Conservation (phyloP, 2,797 vertebrate genomes). For the Sylvia borin region DNA sequence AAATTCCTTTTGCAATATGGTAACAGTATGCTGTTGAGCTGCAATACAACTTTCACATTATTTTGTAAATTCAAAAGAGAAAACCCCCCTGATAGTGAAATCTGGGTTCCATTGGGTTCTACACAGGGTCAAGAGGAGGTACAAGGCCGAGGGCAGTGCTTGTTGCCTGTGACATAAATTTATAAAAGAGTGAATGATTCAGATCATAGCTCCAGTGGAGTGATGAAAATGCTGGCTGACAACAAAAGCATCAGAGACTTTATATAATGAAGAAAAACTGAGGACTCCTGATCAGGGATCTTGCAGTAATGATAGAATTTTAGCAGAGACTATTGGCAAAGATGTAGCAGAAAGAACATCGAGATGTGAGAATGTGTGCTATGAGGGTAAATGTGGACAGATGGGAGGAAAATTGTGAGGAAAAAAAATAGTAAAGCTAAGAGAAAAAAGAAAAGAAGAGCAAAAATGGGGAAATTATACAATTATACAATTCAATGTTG, state of each 20-base stretch:
- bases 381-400: background rate
- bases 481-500: background rate
- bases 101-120: background rate
- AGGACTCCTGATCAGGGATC: background rate
- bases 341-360: background rate
- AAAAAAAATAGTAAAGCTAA: background rate
- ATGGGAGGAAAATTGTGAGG: background rate
- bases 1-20: background rate
- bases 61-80: background rate
- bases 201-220: background rate
- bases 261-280: background rate
- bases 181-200: background rate
- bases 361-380: background rate
- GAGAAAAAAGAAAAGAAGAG: background rate
- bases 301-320: background rate
- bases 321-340: background rate
- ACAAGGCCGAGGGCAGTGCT: background rate
- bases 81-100: accelerated
- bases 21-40: background rate
- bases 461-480: background rate
- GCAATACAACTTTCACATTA: background rate
- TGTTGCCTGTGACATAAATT: background rate
- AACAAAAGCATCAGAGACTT: background rate
- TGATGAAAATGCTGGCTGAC: background rate
- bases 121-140: background rate